Evolutionary conservation across 2,113 vertebrate species (phyloP).

Genomic region (Pachyramphus minor): DNA sequence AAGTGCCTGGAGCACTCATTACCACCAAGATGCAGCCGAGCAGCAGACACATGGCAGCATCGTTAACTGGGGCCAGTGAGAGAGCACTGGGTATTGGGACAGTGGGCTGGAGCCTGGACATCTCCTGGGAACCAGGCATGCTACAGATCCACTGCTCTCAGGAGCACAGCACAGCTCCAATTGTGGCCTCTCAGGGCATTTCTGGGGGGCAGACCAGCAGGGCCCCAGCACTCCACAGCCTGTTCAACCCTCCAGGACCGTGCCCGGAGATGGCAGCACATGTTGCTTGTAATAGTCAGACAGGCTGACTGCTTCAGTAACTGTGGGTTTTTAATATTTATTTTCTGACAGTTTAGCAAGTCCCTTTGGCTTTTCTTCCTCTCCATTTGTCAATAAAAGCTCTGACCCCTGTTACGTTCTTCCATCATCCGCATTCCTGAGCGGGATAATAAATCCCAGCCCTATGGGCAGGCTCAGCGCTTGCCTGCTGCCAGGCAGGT

Average conservation of each 20-base stretch:
- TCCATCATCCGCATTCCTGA: accelerated
- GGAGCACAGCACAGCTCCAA: accelerated
- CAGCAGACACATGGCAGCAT: accelerated
- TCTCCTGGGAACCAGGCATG: accelerated
- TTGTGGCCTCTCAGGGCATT: not conserved
- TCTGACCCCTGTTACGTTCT: accelerated
- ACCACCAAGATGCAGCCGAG: accelerated
- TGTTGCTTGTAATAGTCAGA: accelerated
- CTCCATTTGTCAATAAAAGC: not conserved
- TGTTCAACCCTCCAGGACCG: accelerated
- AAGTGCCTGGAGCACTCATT: accelerated
- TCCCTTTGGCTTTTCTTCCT: not conserved
- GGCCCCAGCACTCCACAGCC: accelerated
- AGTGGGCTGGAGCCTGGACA: not conserved
- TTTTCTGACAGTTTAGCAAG: not conserved
- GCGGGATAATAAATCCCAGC: not conserved
- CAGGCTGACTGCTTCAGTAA: not conserved
- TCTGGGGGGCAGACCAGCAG: not conserved
- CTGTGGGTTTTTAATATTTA: accelerated
- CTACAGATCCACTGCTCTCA: accelerated
- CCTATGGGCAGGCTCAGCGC: accelerated
- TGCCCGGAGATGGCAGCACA: not conserved
- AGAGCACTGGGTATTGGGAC: not conserved
- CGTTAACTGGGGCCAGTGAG: not conserved
- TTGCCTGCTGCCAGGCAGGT: accelerated